These are phyloP conservation scores for Mamestra brassicae DNA, from an alignment of 2,888 invertebrate genomes.

Conservation along the genomic window DNA sequence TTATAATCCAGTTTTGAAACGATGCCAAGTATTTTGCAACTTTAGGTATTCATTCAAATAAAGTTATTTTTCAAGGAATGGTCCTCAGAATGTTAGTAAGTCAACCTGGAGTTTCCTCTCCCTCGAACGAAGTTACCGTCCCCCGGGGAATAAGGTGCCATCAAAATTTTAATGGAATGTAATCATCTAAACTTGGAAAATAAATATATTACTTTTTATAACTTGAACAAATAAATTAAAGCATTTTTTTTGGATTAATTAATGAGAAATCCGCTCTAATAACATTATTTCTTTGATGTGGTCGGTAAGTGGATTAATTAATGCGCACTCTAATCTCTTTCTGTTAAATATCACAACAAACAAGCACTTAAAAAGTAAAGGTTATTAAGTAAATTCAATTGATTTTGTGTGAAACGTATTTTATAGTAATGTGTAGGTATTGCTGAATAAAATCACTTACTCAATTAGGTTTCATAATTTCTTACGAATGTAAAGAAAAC, in stretches of 20 bases:
- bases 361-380: neutral
- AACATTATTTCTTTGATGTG: conserved; percentile 13
- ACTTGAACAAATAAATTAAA: conserved; percentile 40
- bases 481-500: conserved; percentile 9
- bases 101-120: conserved; percentile 49
- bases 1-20: conserved; percentile 38
- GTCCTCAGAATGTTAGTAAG: conserved; percentile 42
- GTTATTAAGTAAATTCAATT: neutral
- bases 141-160: conserved; percentile 36
- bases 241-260: neutral
- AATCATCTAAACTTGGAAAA: conserved; percentile 38
- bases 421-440: neutral
- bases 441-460: neutral
- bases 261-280: conserved; percentile 6
- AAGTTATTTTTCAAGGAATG: conserved; percentile 49
- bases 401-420: neutral
- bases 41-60: conserved; percentile 37
- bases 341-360: neutral
- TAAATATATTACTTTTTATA: conserved; percentile 33
- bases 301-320: conserved; percentile 9
- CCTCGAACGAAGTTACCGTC: conserved; percentile 37
- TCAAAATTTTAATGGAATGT: conserved; percentile 57
- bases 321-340: conserved; percentile 7
- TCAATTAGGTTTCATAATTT: conserved; percentile 6
- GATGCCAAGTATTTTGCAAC: conserved; percentile 26